Base-by-base conservation (phyloP, 1,140 invertebrate genomes). In the Aphaenogaster floridana region DNA sequence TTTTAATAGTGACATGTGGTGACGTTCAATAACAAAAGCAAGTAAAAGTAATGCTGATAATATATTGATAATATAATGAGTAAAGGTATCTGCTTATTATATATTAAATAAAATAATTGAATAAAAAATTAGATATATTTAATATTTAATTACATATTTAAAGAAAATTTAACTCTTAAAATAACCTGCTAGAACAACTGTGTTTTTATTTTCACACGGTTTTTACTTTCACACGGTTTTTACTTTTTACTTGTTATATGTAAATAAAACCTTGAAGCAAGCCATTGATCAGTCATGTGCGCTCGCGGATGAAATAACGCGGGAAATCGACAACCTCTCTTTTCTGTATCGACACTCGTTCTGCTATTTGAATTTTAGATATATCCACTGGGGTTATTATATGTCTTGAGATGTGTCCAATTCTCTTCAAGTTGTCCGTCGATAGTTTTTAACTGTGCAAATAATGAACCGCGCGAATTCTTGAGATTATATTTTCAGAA, bases 281-380 rank as follows among this genome's bases (percentile, higher is more conserved):
- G 21, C 45, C 45, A 71, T 21, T 52, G 48, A 72, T 4, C 15
- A 52, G 34, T 7, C 36, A 7, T 63, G 52, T 57, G 36, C 36
- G 6, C 8, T 48, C 9, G 3, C n/a, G 17, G 13, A 28, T 61
- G 28, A 48, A 78, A 64, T 45, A 48, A 77, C n/a, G 39, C 54
- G 17, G 6, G 3, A 28, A 78, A 48, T 69, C n/a, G 13, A 28
- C 28, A 28, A 28, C 3, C 0, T 28, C 21, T 87, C 64, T 52
- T 50, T 64, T 13, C 17, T 9, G 15, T 39, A 54, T 50, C 69
- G 42, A 28, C 3, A 63, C 54, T 50, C 7, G 36, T 39, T 42
- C n/a, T 39, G 52, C 8, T 64, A 72, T 90, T 89, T 90, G 71
- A 86, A 90, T 87, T 78, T 66, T 71, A 86, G 57, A 87, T 87